phyloP scores from a whole-genome alignment of 2,888 invertebrate species.

The Lepas anatifera region DNA sequence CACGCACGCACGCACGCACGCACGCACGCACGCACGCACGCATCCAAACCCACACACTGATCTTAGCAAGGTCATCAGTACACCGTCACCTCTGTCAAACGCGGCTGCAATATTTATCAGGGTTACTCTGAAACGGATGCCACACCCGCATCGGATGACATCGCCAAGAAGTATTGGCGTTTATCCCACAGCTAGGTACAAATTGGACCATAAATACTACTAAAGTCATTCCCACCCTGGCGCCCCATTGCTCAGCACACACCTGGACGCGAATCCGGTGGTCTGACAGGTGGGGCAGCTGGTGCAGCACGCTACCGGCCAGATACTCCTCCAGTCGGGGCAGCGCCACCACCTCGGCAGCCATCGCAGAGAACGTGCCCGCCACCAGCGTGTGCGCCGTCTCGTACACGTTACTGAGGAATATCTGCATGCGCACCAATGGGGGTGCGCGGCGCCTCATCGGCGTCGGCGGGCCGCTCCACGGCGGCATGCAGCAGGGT shows the following conservation, averaged over 20 bases:
- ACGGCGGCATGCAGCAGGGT: neutral
- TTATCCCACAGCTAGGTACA: too few relatives aligned
- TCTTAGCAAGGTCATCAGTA: too few relatives aligned
- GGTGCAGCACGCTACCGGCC: constrained; percentile 54
- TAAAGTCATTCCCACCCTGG: too few relatives aligned
- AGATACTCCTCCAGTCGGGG: constrained; percentile 62
- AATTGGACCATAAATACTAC: too few relatives aligned
- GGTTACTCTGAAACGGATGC: too few relatives aligned
- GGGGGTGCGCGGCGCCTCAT: constrained; percentile 33
- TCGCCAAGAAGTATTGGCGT: too few relatives aligned
- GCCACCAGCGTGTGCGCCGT: constrained; percentile 68
- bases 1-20: too few relatives aligned
- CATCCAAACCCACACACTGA: too few relatives aligned
- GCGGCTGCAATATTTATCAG: too few relatives aligned
- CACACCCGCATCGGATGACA: too few relatives aligned
- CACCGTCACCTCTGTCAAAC: too few relatives aligned
- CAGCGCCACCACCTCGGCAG: constrained; percentile 69
- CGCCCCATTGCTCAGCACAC: constrained; percentile 33
- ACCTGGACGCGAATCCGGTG: constrained; percentile 70
- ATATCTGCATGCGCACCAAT: constrained; percentile 73
- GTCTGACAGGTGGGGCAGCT: constrained; percentile 64
- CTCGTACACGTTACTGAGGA: constrained; percentile 64
- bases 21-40: too few relatives aligned
- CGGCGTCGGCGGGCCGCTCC: constrained; percentile 25
- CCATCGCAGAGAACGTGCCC: constrained; percentile 63